phyloP scores from a whole-genome alignment of 2,113 vertebrate species.

The Tylochromis polylepis region DNA sequence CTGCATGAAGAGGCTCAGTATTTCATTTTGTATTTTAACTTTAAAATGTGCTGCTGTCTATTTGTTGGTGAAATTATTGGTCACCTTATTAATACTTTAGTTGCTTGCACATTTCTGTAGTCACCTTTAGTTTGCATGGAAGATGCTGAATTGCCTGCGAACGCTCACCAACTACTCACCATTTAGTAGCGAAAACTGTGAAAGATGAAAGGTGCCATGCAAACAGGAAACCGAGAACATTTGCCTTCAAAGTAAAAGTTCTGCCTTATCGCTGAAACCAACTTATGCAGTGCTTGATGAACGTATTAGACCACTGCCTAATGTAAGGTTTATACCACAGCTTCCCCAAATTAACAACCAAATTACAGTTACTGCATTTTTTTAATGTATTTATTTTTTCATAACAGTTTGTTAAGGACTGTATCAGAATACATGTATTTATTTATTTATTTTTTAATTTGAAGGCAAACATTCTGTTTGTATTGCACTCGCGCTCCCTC shows the following conservation, averaged over 20 bases:
- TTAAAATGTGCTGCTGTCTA: fast-evolving
- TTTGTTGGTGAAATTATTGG: neutral
- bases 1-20: neutral
- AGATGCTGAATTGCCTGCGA: neutral
- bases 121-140: neutral
- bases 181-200: neutral
- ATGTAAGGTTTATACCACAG: too few species aligned
- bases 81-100: neutral
- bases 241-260: neutral
- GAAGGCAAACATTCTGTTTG: too few species aligned
- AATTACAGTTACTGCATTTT: neutral
- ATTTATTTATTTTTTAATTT: too few species aligned
- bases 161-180: neutral
- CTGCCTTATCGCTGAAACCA: neutral
- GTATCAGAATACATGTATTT: neutral
- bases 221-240: neutral
- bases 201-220: neutral
- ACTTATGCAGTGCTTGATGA: neutral
- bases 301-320: neutral
- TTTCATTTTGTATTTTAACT: neutral
- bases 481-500: neutral
- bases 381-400: too few species aligned
- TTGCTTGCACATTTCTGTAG: neutral
- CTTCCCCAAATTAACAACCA: neutral
- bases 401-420: neutral